phyloP scores from a whole-genome alignment of 2,888 invertebrate genomes.

The Cartodere bifasciata region DNA sequence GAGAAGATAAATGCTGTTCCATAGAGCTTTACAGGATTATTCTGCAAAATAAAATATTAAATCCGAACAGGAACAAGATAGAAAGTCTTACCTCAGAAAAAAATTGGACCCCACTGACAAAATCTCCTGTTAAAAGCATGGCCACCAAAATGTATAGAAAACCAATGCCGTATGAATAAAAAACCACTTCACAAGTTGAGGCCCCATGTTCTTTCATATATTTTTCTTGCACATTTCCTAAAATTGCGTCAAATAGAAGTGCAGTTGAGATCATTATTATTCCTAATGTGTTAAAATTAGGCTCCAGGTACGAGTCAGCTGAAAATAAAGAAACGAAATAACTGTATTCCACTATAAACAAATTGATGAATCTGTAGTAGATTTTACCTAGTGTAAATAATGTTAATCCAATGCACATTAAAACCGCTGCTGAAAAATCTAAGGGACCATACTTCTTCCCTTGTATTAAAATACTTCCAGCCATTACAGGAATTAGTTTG shows the following conservation, averaged over 20 bases:
- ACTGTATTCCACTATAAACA: neutral
- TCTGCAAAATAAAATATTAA: constrained; percentile 36
- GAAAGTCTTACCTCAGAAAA: constrained; percentile 52
- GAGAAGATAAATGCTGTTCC: constrained; percentile 79
- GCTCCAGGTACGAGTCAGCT: constrained; percentile 63
- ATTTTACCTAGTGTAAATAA: constrained; percentile 85
- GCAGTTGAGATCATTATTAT: constrained; percentile 71
- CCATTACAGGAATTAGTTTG: constrained; percentile 89
- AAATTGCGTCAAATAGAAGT: constrained; percentile 84
- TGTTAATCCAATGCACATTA: constrained; percentile 82
- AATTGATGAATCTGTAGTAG: constrained; percentile 17
- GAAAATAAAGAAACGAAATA: constrained; percentile 24
- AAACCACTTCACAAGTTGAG: constrained; percentile 80
- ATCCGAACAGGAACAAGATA: neutral
- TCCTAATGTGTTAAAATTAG: constrained; percentile 59
- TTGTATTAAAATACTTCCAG: constrained; percentile 87
- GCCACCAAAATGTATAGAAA: constrained; percentile 67
- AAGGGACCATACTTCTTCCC: constrained; percentile 72
- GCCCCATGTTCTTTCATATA: constrained; percentile 77
- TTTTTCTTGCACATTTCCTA: constrained; percentile 96
- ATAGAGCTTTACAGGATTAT: constrained; percentile 63
- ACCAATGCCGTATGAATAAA: constrained; percentile 85
- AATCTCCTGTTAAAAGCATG: constrained; percentile 58
- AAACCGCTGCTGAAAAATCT: constrained; percentile 71
- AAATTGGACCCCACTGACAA: constrained; percentile 61